Evolutionary conservation across 2,113 vertebrate species (phyloP), one percentile per base, ranked within the genome.

Genomic region (Coreoperca whiteheadi): DNA sequence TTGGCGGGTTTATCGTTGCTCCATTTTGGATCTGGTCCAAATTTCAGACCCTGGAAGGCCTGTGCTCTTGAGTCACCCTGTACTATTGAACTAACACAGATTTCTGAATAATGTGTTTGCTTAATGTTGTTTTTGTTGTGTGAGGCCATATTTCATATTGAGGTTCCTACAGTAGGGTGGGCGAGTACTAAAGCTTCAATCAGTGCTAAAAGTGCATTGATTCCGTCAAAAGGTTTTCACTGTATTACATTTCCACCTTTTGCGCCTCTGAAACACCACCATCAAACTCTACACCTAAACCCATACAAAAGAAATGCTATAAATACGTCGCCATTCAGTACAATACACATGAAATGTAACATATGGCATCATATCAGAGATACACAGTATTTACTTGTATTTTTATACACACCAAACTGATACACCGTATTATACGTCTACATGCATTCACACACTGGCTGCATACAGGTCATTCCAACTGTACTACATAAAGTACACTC

Each of bases 401-500:
- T 64, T 34, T 34, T 54, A 68, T 18, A 46, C 39, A 63, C 50
- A 68, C 5, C 23, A 79, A 66, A 72, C 46, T 41, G 46, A 66
- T 30, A 12, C 3, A 77, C 39, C 10, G 1, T 43, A 54, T 28
- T 12, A 48, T n/a, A n/a, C n/a, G 11, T 61, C 71, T 25, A n/a
- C 32, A 74, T 48, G 6, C 28, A 14, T 14, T 5, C 20, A 41
- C 43, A 56, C 57, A 41, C 12, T n/a, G n/a, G 43, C 69, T 50
- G 41, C 23, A 57, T 25, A 34, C 23, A 43, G 41, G 41, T 39
- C 51, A 20, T 37, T 59, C 5, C 25, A 50, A 34, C 28, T 80
- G 46, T 65, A 79, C 74, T 9, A 32, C 43, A 37, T 70, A 86
- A 87, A 89, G 69, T 37, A 79, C 77, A 66, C 56, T 79, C 74